Evolutionary conservation across 2,888 invertebrate species (phyloP), one percentile per base, ranked within the genome.

Genomic region (Bombyx huttoni): DNA sequence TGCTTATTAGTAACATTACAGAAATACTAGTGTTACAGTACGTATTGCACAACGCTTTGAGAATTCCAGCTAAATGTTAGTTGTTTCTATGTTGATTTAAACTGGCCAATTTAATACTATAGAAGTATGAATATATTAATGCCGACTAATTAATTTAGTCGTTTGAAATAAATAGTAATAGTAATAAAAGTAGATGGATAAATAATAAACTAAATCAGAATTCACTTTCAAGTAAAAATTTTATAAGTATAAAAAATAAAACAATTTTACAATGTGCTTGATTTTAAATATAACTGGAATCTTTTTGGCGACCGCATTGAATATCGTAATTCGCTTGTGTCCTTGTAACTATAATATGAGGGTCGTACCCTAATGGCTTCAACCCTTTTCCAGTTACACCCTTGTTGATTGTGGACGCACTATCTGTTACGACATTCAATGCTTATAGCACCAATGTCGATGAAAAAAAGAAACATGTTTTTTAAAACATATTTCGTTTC

Each of bases 331-430:
- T 65, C 52, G 62, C 60, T 62, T 64, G 64, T 71, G 68, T 70
- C 67, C 70, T 63, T 68, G 66, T 57, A 56, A 69, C 69, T 68
- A 65, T 67, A 67, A 63, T 60, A 60, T 51, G 56, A 59, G 77
- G 76, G 73, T 70, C 63, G 69, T 70, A 75, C 83, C 84, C 82
- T 68, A 75, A 77, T 63, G 64, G 54, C 69, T 67, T 67, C 68
- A 84, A 85, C 85, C 86, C 85, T 83, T 83, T 80, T 60, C 62
- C 65, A 65, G 67, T 77, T 68, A 69, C 78, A 79, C 83, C 83
- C 83, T 66, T 73, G 64, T 75, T 72, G 66, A 58, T 75, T 75
- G 66, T 62, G 66, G 75, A 66, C 58, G 62, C 56, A 59, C 76
- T 70, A 78, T 76, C 68, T 68, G 60, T 66, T 63, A 65, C 61